Base-by-base conservation (phyloP, 2,888 invertebrate genomes). In the Melanophora roralis region DNA sequence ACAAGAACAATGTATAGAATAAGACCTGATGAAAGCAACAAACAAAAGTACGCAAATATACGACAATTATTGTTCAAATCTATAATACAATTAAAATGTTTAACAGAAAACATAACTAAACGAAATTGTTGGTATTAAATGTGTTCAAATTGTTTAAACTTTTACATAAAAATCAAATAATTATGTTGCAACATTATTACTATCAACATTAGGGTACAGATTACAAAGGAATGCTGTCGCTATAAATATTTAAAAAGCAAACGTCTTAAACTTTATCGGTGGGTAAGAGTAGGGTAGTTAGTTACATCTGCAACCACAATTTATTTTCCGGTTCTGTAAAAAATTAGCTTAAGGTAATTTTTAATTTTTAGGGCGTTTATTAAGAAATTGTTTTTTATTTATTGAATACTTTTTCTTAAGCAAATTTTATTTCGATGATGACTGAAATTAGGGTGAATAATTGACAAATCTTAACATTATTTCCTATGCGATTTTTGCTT, bases 51-150 rank as follows among this genome's bases (percentile, higher is more conserved):
- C 40, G 3, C 34, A 8, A 43, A 7, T 53, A 43, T 14, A 72
- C 21, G 1, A 32, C 19, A 49, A 11, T 9, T 53, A 62, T 76
- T 83, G 27, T 49, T 21, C 19, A 83, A 82, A 84, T 86, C 84
- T 86, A 86, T 83, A 86, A 85, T 85, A 84, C 84, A 83, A 86
- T 86, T 84, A 87, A 85, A 85, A 84, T 84, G 85, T 85, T 86
- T 85, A 84, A 85, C 84, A 84, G 85, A 86, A 86, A 86, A 67
- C 43, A 45, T 55, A 19, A 27, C 27, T 5, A 27, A 3, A 27
- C 16, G 6, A 8, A 1, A 4, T 21, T 86, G 85, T 85, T 85
- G 86, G 23, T n/a, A 11, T 49, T 47, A 21, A 19, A 14, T n/a
- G 6, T 14, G 9, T 14, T 12, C 9, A 27, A 38, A 19, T 27